Conservation (phyloP, 2,113 vertebrate genomes). For the Syrmaticus mikado region DNA sequence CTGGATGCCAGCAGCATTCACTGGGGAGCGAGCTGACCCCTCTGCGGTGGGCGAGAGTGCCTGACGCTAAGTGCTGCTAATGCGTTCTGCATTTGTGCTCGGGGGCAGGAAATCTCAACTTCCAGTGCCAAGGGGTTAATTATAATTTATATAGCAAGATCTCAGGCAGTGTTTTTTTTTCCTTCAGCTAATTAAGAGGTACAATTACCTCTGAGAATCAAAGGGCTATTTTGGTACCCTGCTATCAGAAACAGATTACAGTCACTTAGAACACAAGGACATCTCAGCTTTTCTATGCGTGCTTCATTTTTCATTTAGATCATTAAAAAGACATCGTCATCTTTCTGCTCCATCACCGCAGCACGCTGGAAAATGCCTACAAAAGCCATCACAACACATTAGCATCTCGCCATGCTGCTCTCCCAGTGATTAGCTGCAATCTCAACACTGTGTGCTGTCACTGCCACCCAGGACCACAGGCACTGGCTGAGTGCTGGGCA, state of each 20-base stretch:
- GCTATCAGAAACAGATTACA: conserved; percentile 21
- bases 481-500: too few relatives aligned
- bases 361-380: neutral
- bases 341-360: neutral
- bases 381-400: neutral
- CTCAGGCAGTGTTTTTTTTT: neutral
- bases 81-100: conserved; percentile 56
- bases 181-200: conserved; percentile 59
- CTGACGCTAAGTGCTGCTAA: conserved; percentile 61
- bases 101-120: conserved; percentile 68
- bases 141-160: conserved; percentile 69
- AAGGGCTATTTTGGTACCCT: conserved; percentile 44
- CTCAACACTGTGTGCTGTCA: neutral
- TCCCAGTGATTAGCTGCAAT: neutral
- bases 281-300: neutral
- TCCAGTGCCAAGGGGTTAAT: conserved; percentile 71
- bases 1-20: neutral
- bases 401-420: neutral
- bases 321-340: neutral
- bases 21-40: conserved; percentile 19
- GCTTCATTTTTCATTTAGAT: neutral
- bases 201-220: conserved; percentile 64
- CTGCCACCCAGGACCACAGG: neutral
- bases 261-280: neutral
- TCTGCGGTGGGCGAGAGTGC: neutral